These are phyloP conservation scores for Pygoscelis antarcticus DNA, from an alignment of 2,113 vertebrate species.

Conservation along the genomic window DNA sequence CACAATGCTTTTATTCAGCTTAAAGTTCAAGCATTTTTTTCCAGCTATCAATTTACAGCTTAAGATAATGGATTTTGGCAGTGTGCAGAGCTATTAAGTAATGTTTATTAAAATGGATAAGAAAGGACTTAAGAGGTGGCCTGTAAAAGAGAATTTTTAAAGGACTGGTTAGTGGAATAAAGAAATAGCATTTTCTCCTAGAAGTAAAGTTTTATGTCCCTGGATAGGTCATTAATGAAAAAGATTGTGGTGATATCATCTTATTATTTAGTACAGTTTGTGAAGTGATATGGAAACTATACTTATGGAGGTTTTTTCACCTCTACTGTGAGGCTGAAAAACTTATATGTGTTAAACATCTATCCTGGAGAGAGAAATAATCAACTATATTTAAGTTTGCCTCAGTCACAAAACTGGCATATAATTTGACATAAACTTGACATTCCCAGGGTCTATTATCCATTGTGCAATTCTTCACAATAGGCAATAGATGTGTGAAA, in stretches of 20 bases:
- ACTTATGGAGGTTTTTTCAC: background rate
- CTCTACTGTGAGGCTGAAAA: background rate
- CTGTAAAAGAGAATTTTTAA: conserved; percentile 28
- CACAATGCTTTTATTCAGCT: conserved; percentile 61
- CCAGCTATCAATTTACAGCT: conserved; percentile 64
- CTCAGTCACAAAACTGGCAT: background rate
- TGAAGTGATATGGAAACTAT: conserved; percentile 30
- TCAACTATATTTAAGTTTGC: background rate
- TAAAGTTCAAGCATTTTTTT: conserved; percentile 39
- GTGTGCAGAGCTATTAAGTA: conserved; percentile 52
- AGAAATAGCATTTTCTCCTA: conserved; percentile 19
- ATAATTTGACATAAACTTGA: background rate
- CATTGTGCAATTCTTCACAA: background rate
- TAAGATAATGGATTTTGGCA: conserved; percentile 68
- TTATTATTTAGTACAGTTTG: conserved; percentile 23
- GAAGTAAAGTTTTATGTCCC: conserved; percentile 27
- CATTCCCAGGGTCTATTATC: background rate
- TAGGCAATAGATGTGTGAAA: conserved; percentile 30
- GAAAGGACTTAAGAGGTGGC: conserved; percentile 44
- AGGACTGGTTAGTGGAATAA: conserved; percentile 22
- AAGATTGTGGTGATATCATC: conserved; percentile 23
- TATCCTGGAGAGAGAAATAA: conserved; percentile 35
- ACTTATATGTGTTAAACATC: background rate
- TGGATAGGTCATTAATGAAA: conserved; percentile 46
- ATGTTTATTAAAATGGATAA: conserved; percentile 67